Conservation (phyloP, 2,113 vertebrate species). For the Condylura cristata region DNA sequence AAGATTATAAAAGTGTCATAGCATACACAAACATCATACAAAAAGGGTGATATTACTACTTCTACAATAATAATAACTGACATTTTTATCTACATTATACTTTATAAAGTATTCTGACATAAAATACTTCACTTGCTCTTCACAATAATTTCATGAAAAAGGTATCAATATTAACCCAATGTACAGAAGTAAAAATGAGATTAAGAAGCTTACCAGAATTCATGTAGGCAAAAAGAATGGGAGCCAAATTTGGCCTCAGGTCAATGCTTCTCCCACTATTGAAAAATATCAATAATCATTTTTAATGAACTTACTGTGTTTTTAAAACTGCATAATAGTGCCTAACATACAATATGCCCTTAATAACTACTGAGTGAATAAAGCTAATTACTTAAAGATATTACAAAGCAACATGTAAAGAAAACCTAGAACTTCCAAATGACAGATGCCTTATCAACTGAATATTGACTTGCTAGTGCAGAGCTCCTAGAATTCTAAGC, state of each 20-base stretch:
- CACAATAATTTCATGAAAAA: not conserved
- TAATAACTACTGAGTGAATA: not conserved
- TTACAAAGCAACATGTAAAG: not conserved
- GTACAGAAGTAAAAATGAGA: not conserved
- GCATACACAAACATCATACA: not conserved
- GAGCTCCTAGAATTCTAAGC: not conserved
- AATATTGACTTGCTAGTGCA: not conserved
- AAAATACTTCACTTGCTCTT: not conserved
- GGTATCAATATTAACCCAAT: not conserved
- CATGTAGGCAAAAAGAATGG: not conserved
- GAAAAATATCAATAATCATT: not conserved
- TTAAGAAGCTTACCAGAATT: not conserved
- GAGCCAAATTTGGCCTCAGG: not conserved
- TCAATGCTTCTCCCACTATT: not conserved
- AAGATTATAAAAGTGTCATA: not conserved
- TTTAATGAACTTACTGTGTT: not conserved
- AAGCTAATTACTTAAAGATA: not conserved
- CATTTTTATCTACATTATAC: not conserved
- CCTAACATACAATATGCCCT: not conserved
- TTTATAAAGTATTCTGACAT: not conserved
- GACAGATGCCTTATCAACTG: not conserved
- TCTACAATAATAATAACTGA: not conserved
- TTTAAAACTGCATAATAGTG: not conserved
- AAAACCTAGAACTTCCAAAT: not conserved
- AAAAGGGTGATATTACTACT: not conserved